Percentiles rank a stretch among this genome's conserved stretches.
Conservation (phyloP, 2,797 vertebrate species). For the Cichlasoma orientale region DNA sequence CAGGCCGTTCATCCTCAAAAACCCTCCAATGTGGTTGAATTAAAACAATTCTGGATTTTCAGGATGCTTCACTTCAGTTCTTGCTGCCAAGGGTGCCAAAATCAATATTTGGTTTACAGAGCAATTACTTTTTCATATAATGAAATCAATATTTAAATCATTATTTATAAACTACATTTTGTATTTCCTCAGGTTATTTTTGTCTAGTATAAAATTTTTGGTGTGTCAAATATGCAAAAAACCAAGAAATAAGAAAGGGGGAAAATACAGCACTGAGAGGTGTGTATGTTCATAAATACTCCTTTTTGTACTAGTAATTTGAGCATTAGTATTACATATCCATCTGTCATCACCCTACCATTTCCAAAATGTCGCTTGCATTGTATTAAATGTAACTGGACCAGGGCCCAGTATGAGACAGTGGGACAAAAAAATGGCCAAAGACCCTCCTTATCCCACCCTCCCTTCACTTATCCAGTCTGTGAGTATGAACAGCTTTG, state of each 20-base stretch:
- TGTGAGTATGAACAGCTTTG: slow-evolving; percentile 53
- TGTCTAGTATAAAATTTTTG: background rate
- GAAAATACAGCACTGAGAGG: background rate
- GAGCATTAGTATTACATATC: background rate
- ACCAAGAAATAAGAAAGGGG: background rate
- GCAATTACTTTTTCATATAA: too few relatives aligned
- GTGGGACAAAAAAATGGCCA: slow-evolving; percentile 16
- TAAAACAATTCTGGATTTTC: too few relatives aligned
- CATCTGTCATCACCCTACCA: background rate
- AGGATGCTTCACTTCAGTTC: too few relatives aligned
- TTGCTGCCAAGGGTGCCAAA: too few relatives aligned
- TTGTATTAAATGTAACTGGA: slow-evolving; percentile 19
- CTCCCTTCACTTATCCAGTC: slow-evolving; percentile 60
- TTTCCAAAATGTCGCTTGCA: slow-evolving; percentile 5
- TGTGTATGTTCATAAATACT: background rate
- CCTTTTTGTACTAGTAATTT: background rate
- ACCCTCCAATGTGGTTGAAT: too few relatives aligned
- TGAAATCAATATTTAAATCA: too few relatives aligned
- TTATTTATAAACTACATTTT: background rate
- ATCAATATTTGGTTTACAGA: too few relatives aligned
- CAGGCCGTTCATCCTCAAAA: background rate
- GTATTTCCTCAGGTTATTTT: background rate
- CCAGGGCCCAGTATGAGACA: slow-evolving; percentile 3
- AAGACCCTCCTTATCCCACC: slow-evolving; percentile 52
- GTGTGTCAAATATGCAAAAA: background rate